Percentiles rank a stretch among this genome's conserved stretches.
Conservation (phyloP, 2,888 invertebrate genomes). For the Drosophila maculinotata region DNA sequence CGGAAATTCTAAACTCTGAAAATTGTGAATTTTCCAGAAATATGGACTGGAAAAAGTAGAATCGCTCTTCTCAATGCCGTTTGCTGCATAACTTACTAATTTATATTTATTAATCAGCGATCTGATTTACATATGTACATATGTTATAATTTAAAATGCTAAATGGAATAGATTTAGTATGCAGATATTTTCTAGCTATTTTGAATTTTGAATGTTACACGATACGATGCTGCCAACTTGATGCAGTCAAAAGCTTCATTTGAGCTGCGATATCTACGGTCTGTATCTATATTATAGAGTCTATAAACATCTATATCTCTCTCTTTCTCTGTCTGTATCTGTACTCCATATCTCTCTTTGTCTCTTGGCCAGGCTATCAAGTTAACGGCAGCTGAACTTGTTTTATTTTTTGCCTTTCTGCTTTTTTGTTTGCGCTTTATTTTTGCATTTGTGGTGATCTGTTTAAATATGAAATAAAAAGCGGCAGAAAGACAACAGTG, state of each 20-base stretch:
- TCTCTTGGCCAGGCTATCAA: slow-evolving; percentile 25
- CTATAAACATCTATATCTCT: background rate
- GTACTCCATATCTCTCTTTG: background rate
- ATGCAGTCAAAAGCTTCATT: slow-evolving; percentile 6
- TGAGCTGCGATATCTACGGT: too few relatives aligned
- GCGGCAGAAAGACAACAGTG: slow-evolving; percentile 20
- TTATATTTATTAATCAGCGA: slow-evolving; percentile 15
- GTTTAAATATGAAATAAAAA: slow-evolving; percentile 66
- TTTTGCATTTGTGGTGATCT: slow-evolving; percentile 63
- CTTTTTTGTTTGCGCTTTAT: slow-evolving; percentile 22
- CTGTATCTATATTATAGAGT: too few relatives aligned
- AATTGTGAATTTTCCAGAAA: too few relatives aligned
- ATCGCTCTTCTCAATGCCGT: too few relatives aligned
- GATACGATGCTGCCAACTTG: slow-evolving; percentile 23
- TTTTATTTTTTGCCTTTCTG: slow-evolving; percentile 37
- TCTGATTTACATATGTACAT: slow-evolving; percentile 10
- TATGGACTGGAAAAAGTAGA: too few relatives aligned
- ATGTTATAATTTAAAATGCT: slow-evolving; percentile 7
- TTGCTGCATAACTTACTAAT: slow-evolving; percentile 18
- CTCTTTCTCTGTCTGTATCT: background rate
- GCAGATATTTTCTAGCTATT: slow-evolving; percentile 7
- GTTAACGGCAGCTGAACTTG: slow-evolving; percentile 72
- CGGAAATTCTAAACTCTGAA: background rate
- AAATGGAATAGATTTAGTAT: slow-evolving; percentile 12
- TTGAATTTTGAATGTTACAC: too few relatives aligned